These are phyloP conservation scores for Otocyon megalotis DNA, from an alignment of 2,113 vertebrate species.

Conservation along the genomic window DNA sequence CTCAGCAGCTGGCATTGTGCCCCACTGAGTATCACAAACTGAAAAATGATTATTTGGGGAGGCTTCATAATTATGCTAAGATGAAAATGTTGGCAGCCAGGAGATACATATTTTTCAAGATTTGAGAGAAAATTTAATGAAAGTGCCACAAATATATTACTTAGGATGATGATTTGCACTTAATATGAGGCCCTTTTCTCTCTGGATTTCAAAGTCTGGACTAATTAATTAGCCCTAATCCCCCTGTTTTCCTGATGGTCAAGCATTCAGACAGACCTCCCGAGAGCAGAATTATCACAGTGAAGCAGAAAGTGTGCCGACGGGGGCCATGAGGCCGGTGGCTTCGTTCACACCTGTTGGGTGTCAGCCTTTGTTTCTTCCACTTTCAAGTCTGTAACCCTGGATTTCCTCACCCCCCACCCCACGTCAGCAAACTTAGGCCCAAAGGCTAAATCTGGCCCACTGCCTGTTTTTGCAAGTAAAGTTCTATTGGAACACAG, in stretches of 20 bases:
- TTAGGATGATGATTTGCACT: slow-evolving; percentile 77
- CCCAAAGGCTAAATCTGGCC: background rate
- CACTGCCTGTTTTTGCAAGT: rapidly evolving
- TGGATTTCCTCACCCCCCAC: background rate
- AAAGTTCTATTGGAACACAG: background rate
- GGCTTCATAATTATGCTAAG: slow-evolving; percentile 71
- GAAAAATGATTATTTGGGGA: slow-evolving; percentile 73
- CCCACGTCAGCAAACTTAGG: background rate
- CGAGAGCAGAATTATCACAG: background rate
- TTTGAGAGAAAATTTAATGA: slow-evolving; percentile 76
- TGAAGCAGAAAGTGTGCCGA: background rate
- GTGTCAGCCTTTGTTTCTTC: background rate
- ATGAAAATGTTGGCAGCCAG: slow-evolving; percentile 73
- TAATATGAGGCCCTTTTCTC: slow-evolving; percentile 72
- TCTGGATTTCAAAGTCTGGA: slow-evolving; percentile 72
- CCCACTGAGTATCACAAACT: slow-evolving; percentile 56
- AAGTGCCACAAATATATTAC: slow-evolving; percentile 77
- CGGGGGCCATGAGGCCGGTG: no score
- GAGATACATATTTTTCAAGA: slow-evolving; percentile 68
- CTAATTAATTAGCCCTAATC: slow-evolving; percentile 81
- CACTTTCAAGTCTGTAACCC: background rate
- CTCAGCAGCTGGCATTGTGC: slow-evolving; percentile 56
- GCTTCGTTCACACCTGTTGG: slow-evolving; percentile 42
- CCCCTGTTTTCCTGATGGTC: slow-evolving; percentile 72
- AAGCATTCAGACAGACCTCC: slow-evolving; percentile 58